Conservation (phyloP, 2,113 vertebrate species). For the Hyperoodon ampullatus region DNA sequence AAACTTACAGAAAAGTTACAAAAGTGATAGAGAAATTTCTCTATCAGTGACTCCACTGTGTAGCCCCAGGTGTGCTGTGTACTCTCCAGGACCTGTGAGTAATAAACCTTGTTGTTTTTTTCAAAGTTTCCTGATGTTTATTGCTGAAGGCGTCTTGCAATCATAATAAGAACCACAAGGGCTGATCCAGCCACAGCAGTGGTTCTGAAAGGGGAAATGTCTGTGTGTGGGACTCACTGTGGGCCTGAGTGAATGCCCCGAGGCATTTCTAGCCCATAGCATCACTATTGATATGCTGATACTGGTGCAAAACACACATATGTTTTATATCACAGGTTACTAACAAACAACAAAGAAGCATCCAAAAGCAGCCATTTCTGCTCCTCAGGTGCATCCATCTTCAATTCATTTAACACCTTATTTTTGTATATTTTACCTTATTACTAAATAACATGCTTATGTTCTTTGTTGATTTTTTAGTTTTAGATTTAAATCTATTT, state of each 20-base stretch:
- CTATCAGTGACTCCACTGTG: not conserved
- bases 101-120: not conserved
- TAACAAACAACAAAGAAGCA: not conserved
- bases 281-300: not conserved
- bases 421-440: not conserved
- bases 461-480: not conserved
- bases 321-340: no score
- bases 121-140: not conserved
- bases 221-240: not conserved
- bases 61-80: not conserved
- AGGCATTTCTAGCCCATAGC: not conserved
- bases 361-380: not conserved
- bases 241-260: no score
- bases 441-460: not conserved
- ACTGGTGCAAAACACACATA: not conserved
- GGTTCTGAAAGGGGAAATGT: not conserved
- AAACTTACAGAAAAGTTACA: not conserved
- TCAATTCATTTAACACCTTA: no score
- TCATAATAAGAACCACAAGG: not conserved
- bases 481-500: not conserved
- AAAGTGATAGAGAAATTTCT: not conserved
- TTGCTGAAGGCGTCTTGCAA: not conserved
- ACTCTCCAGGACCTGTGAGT: not conserved
- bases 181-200: not conserved
- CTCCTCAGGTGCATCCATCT: not conserved